Evolutionary conservation across 2,113 vertebrate species (phyloP).

Genomic region (Sorex fumeus): DNA sequence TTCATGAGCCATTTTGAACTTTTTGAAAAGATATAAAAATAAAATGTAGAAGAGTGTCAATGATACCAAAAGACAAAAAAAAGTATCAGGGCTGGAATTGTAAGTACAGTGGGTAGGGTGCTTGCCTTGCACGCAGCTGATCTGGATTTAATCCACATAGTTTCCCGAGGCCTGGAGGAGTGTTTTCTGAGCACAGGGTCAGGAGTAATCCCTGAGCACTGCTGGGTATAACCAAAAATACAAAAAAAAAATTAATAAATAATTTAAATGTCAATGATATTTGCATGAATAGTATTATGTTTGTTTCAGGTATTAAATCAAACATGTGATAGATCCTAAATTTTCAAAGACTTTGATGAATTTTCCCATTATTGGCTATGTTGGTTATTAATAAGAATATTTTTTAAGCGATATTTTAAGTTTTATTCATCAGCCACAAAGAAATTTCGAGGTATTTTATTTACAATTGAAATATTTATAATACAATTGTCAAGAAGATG

Average conservation of each 20-base stretch:
- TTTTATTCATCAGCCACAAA: not conserved
- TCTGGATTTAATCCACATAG: no score
- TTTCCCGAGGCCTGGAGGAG: no score
- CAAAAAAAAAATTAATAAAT: no score
- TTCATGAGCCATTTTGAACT: constrained; percentile 43
- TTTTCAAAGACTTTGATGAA: constrained; percentile 21
- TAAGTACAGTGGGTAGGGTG: no score
- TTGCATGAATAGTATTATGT: not conserved
- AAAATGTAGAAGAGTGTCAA: not conserved
- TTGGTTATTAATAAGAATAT: constrained; percentile 29
- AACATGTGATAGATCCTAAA: not conserved
- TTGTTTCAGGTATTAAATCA: not conserved
- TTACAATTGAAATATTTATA: not conserved
- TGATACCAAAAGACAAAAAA: constrained; percentile 23
- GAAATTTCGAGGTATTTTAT: not conserved
- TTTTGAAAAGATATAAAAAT: constrained; percentile 55
- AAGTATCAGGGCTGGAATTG: not conserved
- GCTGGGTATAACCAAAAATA: no score
- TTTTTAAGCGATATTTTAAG: not conserved
- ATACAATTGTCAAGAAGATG: not conserved
- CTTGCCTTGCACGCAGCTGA: no score
- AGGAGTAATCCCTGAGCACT: no score
- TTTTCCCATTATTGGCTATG: constrained; percentile 11
- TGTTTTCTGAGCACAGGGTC: no score
- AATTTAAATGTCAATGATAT: constrained; percentile 31